A percentile compares a stretch with the other conserved stretches of the same genome.
These are phyloP conservation scores for Temnothorax ravouxi DNA, from an alignment of 2,888 invertebrate genomes.

Conservation along the genomic window DNA sequence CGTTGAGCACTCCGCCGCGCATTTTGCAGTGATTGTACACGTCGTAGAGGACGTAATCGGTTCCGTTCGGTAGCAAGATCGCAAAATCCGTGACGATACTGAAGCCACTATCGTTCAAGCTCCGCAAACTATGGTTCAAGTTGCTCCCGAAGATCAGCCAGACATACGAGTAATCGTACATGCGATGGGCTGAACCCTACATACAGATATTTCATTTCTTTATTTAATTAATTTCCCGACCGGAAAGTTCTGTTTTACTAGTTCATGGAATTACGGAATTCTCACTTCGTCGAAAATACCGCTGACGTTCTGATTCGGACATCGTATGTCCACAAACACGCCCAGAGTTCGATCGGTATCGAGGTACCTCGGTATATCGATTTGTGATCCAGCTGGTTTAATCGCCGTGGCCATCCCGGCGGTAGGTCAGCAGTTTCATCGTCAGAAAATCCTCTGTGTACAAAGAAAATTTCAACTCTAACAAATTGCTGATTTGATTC, in stretches of 20 bases:
- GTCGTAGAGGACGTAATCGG: constrained; percentile 73
- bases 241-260: not conserved
- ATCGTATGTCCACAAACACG: constrained; percentile 77
- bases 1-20: constrained; percentile 75
- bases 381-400: constrained; percentile 52
- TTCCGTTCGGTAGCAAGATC: constrained; percentile 63
- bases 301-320: constrained; percentile 52
- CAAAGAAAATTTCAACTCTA: constrained; percentile 13
- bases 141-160: constrained; percentile 77
- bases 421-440: constrained; percentile 68
- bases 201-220: not conserved
- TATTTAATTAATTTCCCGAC: not conserved
- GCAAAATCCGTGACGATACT: constrained; percentile 78
- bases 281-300: constrained; percentile 62
- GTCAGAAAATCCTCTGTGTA: constrained; percentile 71
- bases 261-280: not conserved
- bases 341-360: constrained; percentile 70
- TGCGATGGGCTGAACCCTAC: constrained; percentile 67
- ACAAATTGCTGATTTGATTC: not conserved
- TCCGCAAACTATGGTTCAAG: constrained; percentile 58
- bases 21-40: constrained; percentile 78
- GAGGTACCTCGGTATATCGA: constrained; percentile 66
- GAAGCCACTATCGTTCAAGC: constrained; percentile 76
- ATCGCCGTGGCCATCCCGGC: constrained; percentile 70
- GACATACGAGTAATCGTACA: constrained; percentile 77